Percentiles rank a stretch among this genome's conserved stretches.
Evolutionary conservation across 2,888 invertebrate genomes (phyloP).

Genomic region (Drosophila affinis): DNA sequence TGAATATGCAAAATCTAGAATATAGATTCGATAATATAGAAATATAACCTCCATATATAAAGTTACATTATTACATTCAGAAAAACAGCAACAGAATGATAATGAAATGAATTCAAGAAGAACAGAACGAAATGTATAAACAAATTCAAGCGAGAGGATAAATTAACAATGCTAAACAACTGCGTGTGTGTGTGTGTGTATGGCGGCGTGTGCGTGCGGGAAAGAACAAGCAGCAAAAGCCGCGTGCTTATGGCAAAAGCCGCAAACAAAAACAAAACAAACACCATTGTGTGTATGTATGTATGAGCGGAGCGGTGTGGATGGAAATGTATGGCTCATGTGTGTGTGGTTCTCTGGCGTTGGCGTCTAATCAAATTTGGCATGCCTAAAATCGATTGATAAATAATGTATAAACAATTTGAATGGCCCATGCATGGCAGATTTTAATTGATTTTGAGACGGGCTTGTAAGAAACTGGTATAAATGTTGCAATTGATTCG

Average conservation of each 20-base stretch:
- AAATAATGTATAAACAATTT: constrained; percentile 56
- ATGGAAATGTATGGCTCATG: constrained; percentile 11
- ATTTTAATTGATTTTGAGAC: constrained; percentile 35
- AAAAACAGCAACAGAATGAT: neutral
- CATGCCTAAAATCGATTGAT: constrained; percentile 56
- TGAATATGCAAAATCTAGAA: constrained; percentile 20
- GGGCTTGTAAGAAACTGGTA: too few relatives aligned
- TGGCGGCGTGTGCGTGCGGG: neutral
- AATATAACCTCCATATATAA: neutral
- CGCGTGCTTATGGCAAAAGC: constrained; percentile 42
- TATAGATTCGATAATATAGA: neutral
- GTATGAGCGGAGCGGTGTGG: constrained; percentile 1
- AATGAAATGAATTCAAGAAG: neutral
- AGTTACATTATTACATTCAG: neutral
- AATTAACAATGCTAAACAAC: neutral
- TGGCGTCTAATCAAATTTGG: constrained; percentile 58
- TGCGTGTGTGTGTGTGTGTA: neutral
- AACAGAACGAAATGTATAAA: neutral
- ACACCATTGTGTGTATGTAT: constrained; percentile 43
- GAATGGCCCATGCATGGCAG: constrained; percentile 43
- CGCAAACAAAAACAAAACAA: constrained; percentile 78
- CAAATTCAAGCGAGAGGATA: neutral
- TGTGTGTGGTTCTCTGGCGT: constrained; percentile 32
- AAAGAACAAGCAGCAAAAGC: neutral
- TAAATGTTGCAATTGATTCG: neutral